phyloP scores from a whole-genome alignment of 2,888 invertebrate species.

The Nycteola revayana region DNA sequence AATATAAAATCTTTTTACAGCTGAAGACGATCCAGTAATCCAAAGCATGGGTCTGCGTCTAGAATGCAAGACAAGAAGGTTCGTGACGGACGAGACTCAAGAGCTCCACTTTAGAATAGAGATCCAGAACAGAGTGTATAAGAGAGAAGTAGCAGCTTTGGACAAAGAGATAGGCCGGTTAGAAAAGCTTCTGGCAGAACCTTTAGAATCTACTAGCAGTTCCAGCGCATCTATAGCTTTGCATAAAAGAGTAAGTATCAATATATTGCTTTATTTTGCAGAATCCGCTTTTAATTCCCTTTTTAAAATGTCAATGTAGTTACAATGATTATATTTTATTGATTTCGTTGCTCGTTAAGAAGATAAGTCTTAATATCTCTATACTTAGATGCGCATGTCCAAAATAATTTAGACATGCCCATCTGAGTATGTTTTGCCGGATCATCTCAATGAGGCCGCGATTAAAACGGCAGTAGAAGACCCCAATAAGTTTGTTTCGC shows the following conservation, averaged over 20 bases:
- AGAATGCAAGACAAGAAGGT: constrained; percentile 93
- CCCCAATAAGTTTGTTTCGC: too few species aligned
- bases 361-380: too few species aligned
- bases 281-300: too few species aligned
- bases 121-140: constrained; percentile 95
- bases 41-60: constrained; percentile 94
- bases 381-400: too few species aligned
- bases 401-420: too few species aligned
- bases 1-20: constrained; percentile 53
- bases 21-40: constrained; percentile 90
- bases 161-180: constrained; percentile 90
- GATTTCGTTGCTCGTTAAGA: too few species aligned
- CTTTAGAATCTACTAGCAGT: constrained; percentile 75
- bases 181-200: constrained; percentile 85
- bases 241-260: constrained; percentile 60
- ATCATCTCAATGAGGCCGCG: too few species aligned
- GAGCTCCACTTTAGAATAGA: constrained; percentile 93
- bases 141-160: constrained; percentile 89
- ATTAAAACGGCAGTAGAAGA: too few species aligned
- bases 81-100: constrained; percentile 90
- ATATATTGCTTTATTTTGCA: too few species aligned
- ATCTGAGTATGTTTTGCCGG: too few species aligned
- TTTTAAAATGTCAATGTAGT: too few species aligned
- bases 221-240: constrained; percentile 67
- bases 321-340: too few species aligned